These are phyloP conservation scores for Hemicentrotus pulcherrimus DNA, from an alignment of 35 echinoderm and acorn worm genomes.

Conservation along the genomic window DNA sequence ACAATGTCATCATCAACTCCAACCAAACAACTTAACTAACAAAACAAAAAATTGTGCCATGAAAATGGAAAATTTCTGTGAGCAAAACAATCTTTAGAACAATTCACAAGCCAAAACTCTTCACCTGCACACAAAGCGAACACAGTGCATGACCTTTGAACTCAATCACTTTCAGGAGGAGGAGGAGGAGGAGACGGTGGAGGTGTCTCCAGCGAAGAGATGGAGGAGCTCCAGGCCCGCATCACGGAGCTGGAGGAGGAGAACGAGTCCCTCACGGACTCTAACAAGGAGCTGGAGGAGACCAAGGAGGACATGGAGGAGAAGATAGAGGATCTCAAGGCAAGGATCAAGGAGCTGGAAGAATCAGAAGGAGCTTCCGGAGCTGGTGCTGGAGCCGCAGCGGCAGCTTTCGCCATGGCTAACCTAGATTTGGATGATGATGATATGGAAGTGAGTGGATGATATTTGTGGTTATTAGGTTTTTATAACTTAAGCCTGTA, in stretches of 20 bases:
- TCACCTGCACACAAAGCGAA: no score
- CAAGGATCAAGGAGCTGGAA: conserved; percentile 51
- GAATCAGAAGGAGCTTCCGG: conserved; percentile 28
- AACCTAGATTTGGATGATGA: conserved; percentile 82
- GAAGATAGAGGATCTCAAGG: conserved; percentile 68
- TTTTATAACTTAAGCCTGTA: no score
- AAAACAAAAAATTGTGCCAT: no score
- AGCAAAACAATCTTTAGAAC: no score
- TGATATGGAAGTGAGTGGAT: conserved; percentile 92
- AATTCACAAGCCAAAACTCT: no score
- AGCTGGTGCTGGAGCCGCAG: conserved; percentile 37
- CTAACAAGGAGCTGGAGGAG: conserved; percentile 61
- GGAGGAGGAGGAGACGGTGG: background rate
- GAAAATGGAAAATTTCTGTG: no score
- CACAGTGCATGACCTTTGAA: no score
- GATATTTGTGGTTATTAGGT: no score
- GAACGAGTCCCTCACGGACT: conserved; percentile 56
- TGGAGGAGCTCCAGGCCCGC: conserved; percentile 61
- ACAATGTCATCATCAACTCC: no score
- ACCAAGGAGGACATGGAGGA: conserved; percentile 66
- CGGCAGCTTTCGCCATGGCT: conserved; percentile 33
- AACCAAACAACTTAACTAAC: no score
- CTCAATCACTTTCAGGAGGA: background rate
- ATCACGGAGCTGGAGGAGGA: conserved; percentile 77
- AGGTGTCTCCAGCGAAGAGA: conserved; percentile 61